These are phyloP conservation scores for Darevskia mixta DNA, from an alignment of 2,797 vertebrate genomes.

Conservation along the genomic window DNA sequence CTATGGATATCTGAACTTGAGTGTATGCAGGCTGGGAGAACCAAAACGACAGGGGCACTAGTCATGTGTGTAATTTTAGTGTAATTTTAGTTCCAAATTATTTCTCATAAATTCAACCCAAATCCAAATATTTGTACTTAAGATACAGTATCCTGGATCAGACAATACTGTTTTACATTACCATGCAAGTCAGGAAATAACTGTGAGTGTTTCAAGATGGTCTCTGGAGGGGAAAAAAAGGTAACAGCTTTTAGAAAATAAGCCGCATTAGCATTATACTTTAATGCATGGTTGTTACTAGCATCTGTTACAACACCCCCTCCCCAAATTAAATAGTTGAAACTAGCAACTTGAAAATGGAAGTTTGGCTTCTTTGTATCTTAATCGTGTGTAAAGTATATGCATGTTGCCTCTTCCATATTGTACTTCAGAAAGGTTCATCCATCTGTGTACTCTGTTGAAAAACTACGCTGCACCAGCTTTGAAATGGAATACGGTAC, in stretches of 20 bases:
- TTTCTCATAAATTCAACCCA: not conserved
- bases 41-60: not conserved
- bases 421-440: constrained; percentile 49
- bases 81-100: not conserved
- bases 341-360: constrained; percentile 10
- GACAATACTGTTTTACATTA: constrained; percentile 11
- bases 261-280: constrained; percentile 5
- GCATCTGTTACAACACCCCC: constrained; percentile 9
- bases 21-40: not conserved
- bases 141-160: not conserved
- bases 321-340: constrained; percentile 31
- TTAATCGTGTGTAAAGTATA: constrained; percentile 1
- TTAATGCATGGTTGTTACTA: constrained; percentile 13
- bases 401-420: not conserved
- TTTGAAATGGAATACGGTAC: constrained; percentile 61
- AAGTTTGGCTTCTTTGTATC: not conserved
- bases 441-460: constrained; percentile 51
- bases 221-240: constrained; percentile 3
- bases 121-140: no score
- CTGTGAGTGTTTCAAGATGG: not conserved
- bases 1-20: not conserved
- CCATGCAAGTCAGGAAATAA: not conserved
- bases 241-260: constrained; percentile 14
- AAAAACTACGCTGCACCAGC: constrained; percentile 50
- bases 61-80: not conserved